Base-by-base conservation (phyloP, 2,113 vertebrate species). In the Percopsis transmontana region DNA sequence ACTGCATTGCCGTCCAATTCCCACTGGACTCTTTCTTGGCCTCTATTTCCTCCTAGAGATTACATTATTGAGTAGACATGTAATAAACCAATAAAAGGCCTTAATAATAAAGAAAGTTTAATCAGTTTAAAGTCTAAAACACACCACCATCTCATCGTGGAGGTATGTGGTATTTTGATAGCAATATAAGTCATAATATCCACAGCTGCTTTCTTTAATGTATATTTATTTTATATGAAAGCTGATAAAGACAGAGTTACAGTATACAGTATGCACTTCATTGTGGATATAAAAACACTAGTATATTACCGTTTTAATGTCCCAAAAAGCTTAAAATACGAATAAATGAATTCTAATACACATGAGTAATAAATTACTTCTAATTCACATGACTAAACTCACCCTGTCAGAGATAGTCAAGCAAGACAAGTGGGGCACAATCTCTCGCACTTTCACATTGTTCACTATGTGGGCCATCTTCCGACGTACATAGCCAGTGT, bases 331-430 rank as follows among this genome's bases (percentile, higher is more conserved):
- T 48, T 14, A n/a, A 15, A 14, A 47, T n/a, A 12, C n/a, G 5
- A 47, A 47, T n/a, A n/a, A 5, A 16, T 16, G 9, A 5, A 47
- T 16, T 47, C 45, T 2, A 47, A 47, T 14, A 47, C n/a, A n/a
- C n/a, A n/a, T n/a, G n/a, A n/a, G n/a, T n/a, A n/a, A n/a, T n/a
- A n/a, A n/a, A n/a, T 44, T 44, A 8, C 14, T 44, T 8, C 9
- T 44, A 6, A 52, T 13, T 14, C 13, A 20, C 12, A 38, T 3
- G 33, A 27, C 2, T 12, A 8, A 41, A 27, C 79, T 55, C 72
- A 93, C 92, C 87, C 62, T 72, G 86, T 93, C 92, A 8, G 86
- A 66, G 33, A 40, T 8, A 2, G 92, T 91, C 74, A 93, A 62
- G 60, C 91, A 92, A 0, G 83, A 62, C 62, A 93, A 87, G 48